Percentiles rank a stretch among this genome's conserved stretches.
phyloP scores from a whole-genome alignment of 2,888 invertebrate species.

The Agriopis leucophaearia region DNA sequence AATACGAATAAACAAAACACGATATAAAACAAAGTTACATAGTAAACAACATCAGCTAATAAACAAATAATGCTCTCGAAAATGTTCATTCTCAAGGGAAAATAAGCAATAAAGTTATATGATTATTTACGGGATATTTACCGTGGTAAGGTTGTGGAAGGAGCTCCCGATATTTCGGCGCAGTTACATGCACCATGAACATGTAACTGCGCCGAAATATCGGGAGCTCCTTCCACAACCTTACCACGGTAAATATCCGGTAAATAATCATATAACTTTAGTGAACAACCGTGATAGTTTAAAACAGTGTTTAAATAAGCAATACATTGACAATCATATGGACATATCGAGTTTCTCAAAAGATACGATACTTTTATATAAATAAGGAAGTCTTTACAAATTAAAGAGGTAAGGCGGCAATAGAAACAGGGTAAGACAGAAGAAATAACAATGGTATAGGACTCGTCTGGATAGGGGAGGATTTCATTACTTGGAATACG shows the following conservation, averaged over 20 bases:
- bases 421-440: constrained; percentile 5
- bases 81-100: constrained; percentile 37
- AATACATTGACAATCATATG: constrained; percentile 25
- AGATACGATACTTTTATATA: constrained; percentile 21
- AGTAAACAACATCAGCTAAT: not conserved
- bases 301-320: no score
- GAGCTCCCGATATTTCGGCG: no score
- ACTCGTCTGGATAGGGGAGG: not conserved
- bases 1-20: not conserved
- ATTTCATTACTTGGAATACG: not conserved
- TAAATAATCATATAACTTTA: no score
- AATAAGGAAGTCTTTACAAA: constrained; percentile 31
- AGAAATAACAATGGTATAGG: not conserved
- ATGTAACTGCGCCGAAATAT: no score
- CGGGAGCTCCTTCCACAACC: no score
- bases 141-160: no score
- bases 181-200: no score
- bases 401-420: constrained; percentile 18
- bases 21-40: not conserved
- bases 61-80: not conserved
- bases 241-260: no score
- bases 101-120: constrained; percentile 32
- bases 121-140: no score
- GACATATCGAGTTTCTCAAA: constrained; percentile 21
- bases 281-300: no score